Evolutionary conservation across 2,888 invertebrate genomes (phyloP).

Genomic region (Silvanus unidentatus): DNA sequence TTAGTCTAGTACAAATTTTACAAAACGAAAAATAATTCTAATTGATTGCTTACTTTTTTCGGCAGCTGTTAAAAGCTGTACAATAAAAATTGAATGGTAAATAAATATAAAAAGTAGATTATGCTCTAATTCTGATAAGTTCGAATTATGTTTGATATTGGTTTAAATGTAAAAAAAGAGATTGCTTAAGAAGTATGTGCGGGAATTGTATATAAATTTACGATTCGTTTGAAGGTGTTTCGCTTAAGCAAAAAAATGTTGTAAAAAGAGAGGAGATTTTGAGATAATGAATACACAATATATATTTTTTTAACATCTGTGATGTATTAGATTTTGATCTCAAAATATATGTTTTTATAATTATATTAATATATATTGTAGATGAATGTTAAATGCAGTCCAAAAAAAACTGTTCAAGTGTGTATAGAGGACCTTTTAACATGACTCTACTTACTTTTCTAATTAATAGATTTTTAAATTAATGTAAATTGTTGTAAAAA

Average conservation of each 20-base stretch:
- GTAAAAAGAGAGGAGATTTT: conserved; percentile 15
- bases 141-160: too few species aligned
- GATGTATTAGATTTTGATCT: conserved; percentile 61
- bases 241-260: too few species aligned
- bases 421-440: not conserved
- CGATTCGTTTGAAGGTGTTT: too few species aligned
- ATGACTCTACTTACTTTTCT: not conserved
- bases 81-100: too few species aligned
- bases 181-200: conserved; percentile 9
- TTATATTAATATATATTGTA: conserved; percentile 40
- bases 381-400: conserved; percentile 2
- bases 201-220: conserved; percentile 25
- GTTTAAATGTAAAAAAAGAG: too few species aligned
- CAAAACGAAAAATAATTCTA: too few species aligned
- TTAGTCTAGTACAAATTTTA: too few species aligned
- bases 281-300: conserved; percentile 29
- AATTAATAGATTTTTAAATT: conserved; percentile 1
- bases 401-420: not conserved
- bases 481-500: conserved; percentile 2
- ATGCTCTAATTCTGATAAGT: too few species aligned
- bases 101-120: too few species aligned
- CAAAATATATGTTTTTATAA: not conserved
- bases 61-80: too few species aligned
- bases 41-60: too few species aligned
- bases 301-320: conserved; percentile 55